Evolutionary conservation across 1,140 invertebrate species (phyloP), one percentile per base, ranked within the genome.

Genomic region (Zaprionus camerounensis): DNA sequence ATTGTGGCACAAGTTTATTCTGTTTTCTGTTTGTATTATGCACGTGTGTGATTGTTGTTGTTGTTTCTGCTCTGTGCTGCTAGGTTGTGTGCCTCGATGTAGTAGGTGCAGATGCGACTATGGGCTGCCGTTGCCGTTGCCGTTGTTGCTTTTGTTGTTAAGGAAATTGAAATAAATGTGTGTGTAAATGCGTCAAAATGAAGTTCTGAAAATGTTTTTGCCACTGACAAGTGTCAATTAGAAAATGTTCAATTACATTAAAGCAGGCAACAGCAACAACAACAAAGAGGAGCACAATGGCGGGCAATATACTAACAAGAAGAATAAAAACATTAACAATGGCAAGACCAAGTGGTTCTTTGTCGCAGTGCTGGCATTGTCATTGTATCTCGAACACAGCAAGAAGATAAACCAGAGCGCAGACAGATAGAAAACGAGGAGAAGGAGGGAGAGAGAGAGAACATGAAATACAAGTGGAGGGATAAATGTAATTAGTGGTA

Each of bases 131-230:
- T 34, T 28, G 28, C 1, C 68, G 63, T 22, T 71, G 55, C 1
- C 65, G 63, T 22, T 71, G 55, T 55, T 66, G 44, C 74, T 58
- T 64, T 91, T 82, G 82, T 91, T 91, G 77, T 68, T 69, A 69
- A 63, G 81, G 82, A 91, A 91, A 91, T 91, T 91, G 88, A 91
- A 91, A 91, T 91, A 91, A 91, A 91, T 91, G 87, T 91, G 74
- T 82, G 88, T 91, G 87, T 91, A 91, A 91, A 91, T 91, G 88
- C 87, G 88, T 91, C 83, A 91, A 91, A 91, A 91, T 91, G 86
- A 91, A 91, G 88, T 91, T 84, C 62, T 76, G 63, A 80, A 90
- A 90, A 90, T 90, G 85, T 85, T 82, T 79, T 85, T 90, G 72
- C 79, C 82, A 85, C 67, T 91, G 85, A 90, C 85, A 90, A 90